phyloP scores from a whole-genome alignment of 2,888 invertebrate genomes.

The Hemicrepidius hirtus region DNA sequence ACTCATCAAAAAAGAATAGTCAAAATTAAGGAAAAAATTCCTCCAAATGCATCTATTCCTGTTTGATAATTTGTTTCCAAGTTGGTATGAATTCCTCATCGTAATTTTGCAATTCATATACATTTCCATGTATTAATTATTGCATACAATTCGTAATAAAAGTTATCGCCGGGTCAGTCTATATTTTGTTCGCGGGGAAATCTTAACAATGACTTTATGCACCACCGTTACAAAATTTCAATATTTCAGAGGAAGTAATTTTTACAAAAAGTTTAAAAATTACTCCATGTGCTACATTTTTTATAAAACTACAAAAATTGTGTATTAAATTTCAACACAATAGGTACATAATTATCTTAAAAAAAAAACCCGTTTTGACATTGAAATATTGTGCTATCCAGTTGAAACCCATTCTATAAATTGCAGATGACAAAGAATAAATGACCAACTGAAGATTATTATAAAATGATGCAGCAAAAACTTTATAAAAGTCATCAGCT shows the following conservation, averaged over 20 bases:
- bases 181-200: slow-evolving; percentile 60
- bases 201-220: slow-evolving; percentile 65
- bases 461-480: not conserved
- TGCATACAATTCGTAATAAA: slow-evolving; percentile 58
- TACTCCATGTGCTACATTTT: not conserved
- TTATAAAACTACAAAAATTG: too few species aligned
- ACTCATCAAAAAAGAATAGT: slow-evolving; percentile 29
- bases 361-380: too few species aligned
- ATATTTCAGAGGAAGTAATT: not conserved
- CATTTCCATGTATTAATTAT: slow-evolving; percentile 45
- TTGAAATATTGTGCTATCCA: not conserved
- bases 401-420: not conserved
- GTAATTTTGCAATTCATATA: slow-evolving; percentile 41
- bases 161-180: slow-evolving; percentile 71
- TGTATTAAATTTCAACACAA: too few species aligned
- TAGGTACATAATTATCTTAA: too few species aligned
- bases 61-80: slow-evolving; percentile 30
- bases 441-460: not conserved
- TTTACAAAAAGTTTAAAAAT: not conserved
- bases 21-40: slow-evolving; percentile 17
- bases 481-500: slow-evolving; percentile 10
- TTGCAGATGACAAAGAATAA: slow-evolving; percentile 13
- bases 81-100: slow-evolving; percentile 45
- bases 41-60: slow-evolving; percentile 25
- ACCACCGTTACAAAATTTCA: slow-evolving; percentile 44